A percentile compares a stretch with the other conserved stretches of the same genome.
These are phyloP conservation scores for Lemur catta DNA, from an alignment of 2,797 vertebrate genomes.

Conservation along the genomic window DNA sequence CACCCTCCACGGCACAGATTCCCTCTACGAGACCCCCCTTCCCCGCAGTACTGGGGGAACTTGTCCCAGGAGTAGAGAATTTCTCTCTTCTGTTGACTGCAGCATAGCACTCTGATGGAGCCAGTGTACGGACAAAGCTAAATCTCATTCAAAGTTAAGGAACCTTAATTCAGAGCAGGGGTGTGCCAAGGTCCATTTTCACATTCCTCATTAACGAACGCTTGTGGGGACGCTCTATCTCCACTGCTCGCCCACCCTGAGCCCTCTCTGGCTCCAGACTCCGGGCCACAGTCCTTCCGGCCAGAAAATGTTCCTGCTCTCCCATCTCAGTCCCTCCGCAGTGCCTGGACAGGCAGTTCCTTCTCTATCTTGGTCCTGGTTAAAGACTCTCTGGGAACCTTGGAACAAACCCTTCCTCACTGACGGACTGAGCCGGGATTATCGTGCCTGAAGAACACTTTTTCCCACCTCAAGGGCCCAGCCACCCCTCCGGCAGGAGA, in stretches of 20 bases:
- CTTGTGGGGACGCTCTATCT: not conserved
- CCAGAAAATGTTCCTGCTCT: not conserved
- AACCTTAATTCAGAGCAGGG: not conserved
- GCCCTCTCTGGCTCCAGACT: not conserved
- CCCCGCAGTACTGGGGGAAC: fast-evolving
- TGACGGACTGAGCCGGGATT: not conserved
- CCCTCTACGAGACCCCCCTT: not conserved
- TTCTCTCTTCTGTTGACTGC: not conserved
- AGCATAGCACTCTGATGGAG: fast-evolving
- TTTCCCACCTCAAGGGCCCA: not conserved
- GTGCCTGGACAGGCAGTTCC: not conserved
- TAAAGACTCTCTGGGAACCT: not conserved
- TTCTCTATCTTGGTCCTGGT: not conserved
- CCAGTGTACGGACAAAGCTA: fast-evolving
- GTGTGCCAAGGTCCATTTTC: not conserved
- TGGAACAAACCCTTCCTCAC: not conserved
- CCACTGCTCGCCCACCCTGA: not conserved
- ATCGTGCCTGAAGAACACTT: not conserved
- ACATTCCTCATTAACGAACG: not conserved
- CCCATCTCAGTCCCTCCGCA: not conserved
- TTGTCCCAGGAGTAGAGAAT: fast-evolving
- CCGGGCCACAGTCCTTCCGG: too few relatives aligned
- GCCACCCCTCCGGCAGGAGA: not conserved
- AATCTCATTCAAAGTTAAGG: not conserved
- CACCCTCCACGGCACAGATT: too few relatives aligned